phyloP scores from a whole-genome alignment of 2,113 vertebrate genomes.

The Larimichthys polyactis region DNA sequence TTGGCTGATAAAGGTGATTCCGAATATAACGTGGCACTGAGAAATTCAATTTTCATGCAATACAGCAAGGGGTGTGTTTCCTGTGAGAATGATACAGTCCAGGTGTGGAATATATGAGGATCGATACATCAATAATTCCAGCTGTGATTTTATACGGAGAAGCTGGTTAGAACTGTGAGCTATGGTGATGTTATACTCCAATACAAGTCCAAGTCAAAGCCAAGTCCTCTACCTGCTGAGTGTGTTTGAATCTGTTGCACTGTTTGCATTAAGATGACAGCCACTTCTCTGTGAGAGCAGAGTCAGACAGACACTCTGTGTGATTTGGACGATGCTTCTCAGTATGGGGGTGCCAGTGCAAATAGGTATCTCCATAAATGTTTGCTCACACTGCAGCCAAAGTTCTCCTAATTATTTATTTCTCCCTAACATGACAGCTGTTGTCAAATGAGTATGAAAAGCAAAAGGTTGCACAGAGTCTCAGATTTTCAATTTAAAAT shows the following conservation, averaged over 20 bases:
- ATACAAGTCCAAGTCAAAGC: slow-evolving; percentile 7
- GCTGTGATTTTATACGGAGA: neutral
- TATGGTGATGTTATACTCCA: slow-evolving; percentile 16
- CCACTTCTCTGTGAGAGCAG: slow-evolving; percentile 28
- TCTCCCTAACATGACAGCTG: slow-evolving; percentile 25
- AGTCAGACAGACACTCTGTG: slow-evolving; percentile 43
- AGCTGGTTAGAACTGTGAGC: slow-evolving; percentile 6
- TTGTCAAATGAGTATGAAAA: slow-evolving; percentile 45
- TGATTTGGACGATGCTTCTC: slow-evolving; percentile 41
- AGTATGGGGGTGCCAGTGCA: slow-evolving; percentile 32
- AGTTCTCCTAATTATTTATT: slow-evolving; percentile 32
- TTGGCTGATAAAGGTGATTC: slow-evolving; percentile 35
- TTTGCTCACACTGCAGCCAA: slow-evolving; percentile 46
- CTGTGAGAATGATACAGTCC: slow-evolving; percentile 29
- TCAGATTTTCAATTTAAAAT: slow-evolving; percentile 46
- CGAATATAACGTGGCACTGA: slow-evolving; percentile 2
- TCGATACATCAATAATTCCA: slow-evolving; percentile 22
- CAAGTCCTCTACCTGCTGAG: slow-evolving; percentile 35
- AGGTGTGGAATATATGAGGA: slow-evolving; percentile 11
- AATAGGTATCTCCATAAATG: slow-evolving; percentile 42
- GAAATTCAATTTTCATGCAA: slow-evolving; percentile 9
- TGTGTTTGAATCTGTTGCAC: slow-evolving; percentile 14
- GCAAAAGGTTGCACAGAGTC: slow-evolving; percentile 10
- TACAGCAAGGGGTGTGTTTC: neutral
- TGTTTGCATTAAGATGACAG: slow-evolving; percentile 45